Conservation (phyloP, 2,888 invertebrate species). For the Drosophila kokeensis region DNA sequence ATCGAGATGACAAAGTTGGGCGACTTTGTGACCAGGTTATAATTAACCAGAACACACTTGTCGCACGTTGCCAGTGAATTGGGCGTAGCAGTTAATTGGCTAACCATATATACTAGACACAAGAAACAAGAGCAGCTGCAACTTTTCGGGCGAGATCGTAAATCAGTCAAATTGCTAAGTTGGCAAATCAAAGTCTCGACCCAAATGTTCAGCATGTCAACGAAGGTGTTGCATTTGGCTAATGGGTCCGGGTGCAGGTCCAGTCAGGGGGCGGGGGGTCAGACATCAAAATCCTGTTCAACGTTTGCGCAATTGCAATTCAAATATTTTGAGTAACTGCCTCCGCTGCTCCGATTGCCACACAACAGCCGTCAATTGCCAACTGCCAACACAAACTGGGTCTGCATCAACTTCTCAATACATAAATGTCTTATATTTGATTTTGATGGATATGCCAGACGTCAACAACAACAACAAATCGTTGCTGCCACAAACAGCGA, state of each 20-base stretch:
- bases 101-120: neutral
- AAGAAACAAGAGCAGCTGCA: slow-evolving; percentile 18
- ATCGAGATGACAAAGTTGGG: neutral
- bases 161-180: slow-evolving; percentile 67
- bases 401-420: slow-evolving; percentile 20
- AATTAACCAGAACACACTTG: slow-evolving; percentile 53
- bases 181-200: slow-evolving; percentile 67
- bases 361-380: slow-evolving; percentile 1
- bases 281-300: slow-evolving; percentile 48
- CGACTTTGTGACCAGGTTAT: slow-evolving; percentile 3
- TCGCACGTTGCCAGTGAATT: slow-evolving; percentile 34
- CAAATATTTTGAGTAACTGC: slow-evolving; percentile 34
- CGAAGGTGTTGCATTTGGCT: slow-evolving; percentile 72
- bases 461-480: neutral
- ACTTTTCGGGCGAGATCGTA: slow-evolving; percentile 45
- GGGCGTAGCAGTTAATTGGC: slow-evolving; percentile 73
- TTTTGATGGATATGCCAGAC: slow-evolving; percentile 59
- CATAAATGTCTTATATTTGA: slow-evolving; percentile 30
- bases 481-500: neutral
- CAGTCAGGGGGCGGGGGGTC: neutral
- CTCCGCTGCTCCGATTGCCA: slow-evolving; percentile 25
- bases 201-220: slow-evolving; percentile 40
- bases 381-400: slow-evolving; percentile 10
- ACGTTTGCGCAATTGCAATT: slow-evolving; percentile 51
- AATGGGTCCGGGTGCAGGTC: slow-evolving; percentile 54